These are phyloP conservation scores for Hydrotaea cyrtoneurina DNA, from an alignment of 2,888 invertebrate species.

Conservation along the genomic window DNA sequence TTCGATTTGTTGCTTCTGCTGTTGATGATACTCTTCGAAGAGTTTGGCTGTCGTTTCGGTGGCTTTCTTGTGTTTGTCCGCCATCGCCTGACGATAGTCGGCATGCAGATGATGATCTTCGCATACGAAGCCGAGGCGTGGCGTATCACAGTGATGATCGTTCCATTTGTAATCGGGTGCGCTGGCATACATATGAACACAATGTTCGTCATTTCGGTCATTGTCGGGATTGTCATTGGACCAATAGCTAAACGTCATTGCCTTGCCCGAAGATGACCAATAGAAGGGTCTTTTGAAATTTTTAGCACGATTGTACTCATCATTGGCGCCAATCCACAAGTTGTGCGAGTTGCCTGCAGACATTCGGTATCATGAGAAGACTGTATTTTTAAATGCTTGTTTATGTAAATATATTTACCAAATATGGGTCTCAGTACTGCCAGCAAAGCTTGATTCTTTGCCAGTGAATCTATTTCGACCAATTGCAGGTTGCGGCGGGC, in stretches of 20 bases:
- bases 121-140: constrained; percentile 31
- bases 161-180: constrained; percentile 16
- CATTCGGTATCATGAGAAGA: not conserved
- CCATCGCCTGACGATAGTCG: not conserved
- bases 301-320: constrained; percentile 28
- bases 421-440: constrained; percentile 3
- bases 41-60: not conserved
- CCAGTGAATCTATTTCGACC: constrained; percentile 19
- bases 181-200: constrained; percentile 7
- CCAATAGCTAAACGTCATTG: constrained; percentile 23
- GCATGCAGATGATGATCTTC: constrained; percentile 27
- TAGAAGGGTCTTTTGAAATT: constrained; percentile 10
- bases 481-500: constrained; percentile 30
- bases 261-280: constrained; percentile 37
- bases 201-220: not conserved
- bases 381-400: not conserved
- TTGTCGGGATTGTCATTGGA: constrained; percentile 39
- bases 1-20: not conserved
- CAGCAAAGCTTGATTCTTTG: constrained; percentile 12
- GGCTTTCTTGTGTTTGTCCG: not conserved
- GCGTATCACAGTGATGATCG: not conserved
- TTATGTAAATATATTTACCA: not conserved
- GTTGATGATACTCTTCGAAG: not conserved
- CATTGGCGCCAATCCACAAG: constrained; percentile 30
- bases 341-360: constrained; percentile 24